Base-by-base conservation (phyloP, 2,888 invertebrate species). In the Zhengitettix transpicula region DNA sequence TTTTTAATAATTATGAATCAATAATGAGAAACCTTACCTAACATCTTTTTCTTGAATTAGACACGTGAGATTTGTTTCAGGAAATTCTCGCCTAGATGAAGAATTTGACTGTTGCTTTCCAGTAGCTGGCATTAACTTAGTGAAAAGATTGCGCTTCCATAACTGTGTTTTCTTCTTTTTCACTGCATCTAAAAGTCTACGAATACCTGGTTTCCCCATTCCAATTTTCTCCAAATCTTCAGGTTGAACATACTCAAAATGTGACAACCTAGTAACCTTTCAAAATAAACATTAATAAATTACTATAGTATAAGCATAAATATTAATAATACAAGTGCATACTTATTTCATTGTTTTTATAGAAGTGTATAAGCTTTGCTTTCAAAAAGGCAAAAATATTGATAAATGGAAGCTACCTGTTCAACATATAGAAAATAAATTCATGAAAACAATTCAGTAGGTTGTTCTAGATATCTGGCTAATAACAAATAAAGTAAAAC, bases 161-260 rank as follows among this genome's bases (percentile, higher is more conserved):
- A 88, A 81, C 64, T 86, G 84, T 0, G 86, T 78, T 67, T 89
- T 85, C 71, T 85, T 84, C 74, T 93, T 94, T 67, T 93, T 90
- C 1, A 96, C 90, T 12, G 93, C 87, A 74, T 96, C 96, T 70
- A 97, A 76, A 14, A 98, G 76, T 59, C 97, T 80, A 44, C 96
- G 79, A 7, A 92, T 85, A 5, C 94, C 97, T 58, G 97, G 97
- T 71, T 90, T 91, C 56, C 95, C 92, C 70, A 98, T 81, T 1
- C 97, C 97, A 70, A 96, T 89, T 69, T 89, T 89, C 70, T 95
- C 95, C 69, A 98, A 78, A 74, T 98, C 97, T 66, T 95, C 94
- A 0, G 89, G 77, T 69, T 89, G 89, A n/a, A 98, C 97, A 80
- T 90, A 94, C 68, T 97, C 95, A 72, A 99, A 99, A 75, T 99